Evolutionary conservation across 2,797 vertebrate genomes (phyloP).

Genomic region (Semotilus atromaculatus): DNA sequence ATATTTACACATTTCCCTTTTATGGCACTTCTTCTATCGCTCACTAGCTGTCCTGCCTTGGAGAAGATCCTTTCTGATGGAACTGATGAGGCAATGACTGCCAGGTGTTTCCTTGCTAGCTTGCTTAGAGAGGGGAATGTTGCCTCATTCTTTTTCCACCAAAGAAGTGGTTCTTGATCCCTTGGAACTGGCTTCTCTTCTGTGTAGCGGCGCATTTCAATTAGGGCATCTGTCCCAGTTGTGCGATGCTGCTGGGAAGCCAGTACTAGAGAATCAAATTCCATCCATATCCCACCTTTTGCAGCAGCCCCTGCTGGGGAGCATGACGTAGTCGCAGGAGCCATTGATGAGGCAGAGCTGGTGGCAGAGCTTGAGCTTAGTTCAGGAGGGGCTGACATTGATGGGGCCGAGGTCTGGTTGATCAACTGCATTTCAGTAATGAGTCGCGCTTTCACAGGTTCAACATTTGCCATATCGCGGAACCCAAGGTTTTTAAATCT

Average conservation of each 20-base stretch:
- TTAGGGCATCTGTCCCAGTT: too few relatives aligned
- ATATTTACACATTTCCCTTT: neutral
- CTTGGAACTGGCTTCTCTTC: too few relatives aligned
- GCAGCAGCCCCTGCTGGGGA: neutral
- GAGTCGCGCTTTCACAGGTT: conserved; percentile 13
- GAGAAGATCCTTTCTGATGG: conserved; percentile 38
- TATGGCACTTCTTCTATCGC: conserved; percentile 3
- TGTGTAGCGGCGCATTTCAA: too few relatives aligned
- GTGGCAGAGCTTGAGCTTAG: neutral
- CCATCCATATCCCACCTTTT: too few relatives aligned
- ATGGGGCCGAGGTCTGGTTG: neutral
- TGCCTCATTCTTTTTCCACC: too few relatives aligned
- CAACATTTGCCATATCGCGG: conserved; percentile 10
- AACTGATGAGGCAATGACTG: conserved; percentile 33
- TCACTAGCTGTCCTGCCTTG: conserved; percentile 33
- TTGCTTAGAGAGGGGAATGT: neutral
- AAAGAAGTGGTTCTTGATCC: too few relatives aligned
- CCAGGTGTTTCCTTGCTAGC: conserved; percentile 37
- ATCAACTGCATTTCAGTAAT: conserved; percentile 21
- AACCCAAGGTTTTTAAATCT: conserved; percentile 38
- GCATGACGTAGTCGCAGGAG: conserved; percentile 7
- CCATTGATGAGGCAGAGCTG: neutral
- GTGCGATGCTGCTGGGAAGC: too few relatives aligned
- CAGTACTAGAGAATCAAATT: too few relatives aligned
- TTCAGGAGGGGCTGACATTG: neutral